Percentiles rank a stretch among this genome's conserved stretches.
These are phyloP conservation scores for Pachycephus smyrnensis DNA, from an alignment of 2,888 invertebrate species.

Conservation along the genomic window DNA sequence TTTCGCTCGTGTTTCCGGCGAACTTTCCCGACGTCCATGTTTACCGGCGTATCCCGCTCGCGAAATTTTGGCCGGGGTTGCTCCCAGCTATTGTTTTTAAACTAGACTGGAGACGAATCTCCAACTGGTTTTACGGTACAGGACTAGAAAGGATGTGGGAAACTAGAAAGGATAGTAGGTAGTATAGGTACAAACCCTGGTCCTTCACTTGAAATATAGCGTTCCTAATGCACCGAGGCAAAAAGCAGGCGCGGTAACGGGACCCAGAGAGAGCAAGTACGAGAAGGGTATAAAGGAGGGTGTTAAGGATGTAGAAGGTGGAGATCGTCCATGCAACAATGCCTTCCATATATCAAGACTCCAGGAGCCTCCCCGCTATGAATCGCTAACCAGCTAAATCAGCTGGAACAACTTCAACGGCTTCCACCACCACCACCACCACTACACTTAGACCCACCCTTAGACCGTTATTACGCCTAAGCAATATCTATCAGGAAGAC, in stretches of 20 bases:
- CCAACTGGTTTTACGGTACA: conserved; percentile 28
- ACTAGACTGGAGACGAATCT: conserved; percentile 16
- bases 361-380: conserved; percentile 28
- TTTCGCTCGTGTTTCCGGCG: no score
- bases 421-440: not conserved
- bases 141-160: not conserved
- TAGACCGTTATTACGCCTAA: not conserved
- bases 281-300: conserved; percentile 1
- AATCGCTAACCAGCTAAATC: conserved; percentile 31
- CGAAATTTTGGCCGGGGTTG: conserved; percentile 15
- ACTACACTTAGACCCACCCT: no score
- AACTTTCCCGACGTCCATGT: no score
- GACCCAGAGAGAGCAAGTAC: conserved; percentile 14
- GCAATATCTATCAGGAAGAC: no score
- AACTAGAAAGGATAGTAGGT: conserved; percentile 6
- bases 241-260: conserved; percentile 29
- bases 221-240: conserved; percentile 47
- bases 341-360: conserved; percentile 39
- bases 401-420: conserved; percentile 27
- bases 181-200: conserved; percentile 29
- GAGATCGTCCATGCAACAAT: conserved; percentile 40
- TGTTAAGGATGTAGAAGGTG: conserved; percentile 19
- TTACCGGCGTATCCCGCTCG: conserved; percentile 14
- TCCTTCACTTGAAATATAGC: conserved; percentile 46
- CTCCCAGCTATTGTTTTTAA: conserved; percentile 44